Base-by-base conservation (phyloP, 2,113 vertebrate species). In the Ammodytes marinus region DNA sequence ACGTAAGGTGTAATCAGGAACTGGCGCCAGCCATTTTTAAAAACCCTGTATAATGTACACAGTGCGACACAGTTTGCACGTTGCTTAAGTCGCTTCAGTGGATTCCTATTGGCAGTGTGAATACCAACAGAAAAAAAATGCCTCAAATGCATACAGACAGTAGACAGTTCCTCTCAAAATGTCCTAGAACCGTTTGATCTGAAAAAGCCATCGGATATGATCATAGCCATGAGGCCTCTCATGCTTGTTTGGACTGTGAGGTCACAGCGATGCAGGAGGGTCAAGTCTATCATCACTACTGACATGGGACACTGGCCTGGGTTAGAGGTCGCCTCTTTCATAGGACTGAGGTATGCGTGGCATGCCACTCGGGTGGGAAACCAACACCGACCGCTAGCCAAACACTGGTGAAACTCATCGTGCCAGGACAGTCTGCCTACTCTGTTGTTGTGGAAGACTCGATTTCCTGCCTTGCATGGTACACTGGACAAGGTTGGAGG, bases 401-500 rank as follows among this genome's bases (percentile, higher is more conserved):
- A 82, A 86, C 77, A 81, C 35, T n/a, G 54, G n/a, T 61, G 47
- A 86, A 81, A 76, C 58, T 19, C 39, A 69, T 71, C 45, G 4
- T 77, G 75, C 68, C 61, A 39, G 73, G 79, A 53, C 58, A 83
- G 77, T 64, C 74, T 73, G 79, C 66, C 74, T 61, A 66, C 79
- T 83, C 74, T n/a, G 77, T 82, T 84, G 86, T 86, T 83, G 74
- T 63, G 72, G 88, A 79, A 81, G 72, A 87, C 77, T 88, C 77
- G 2, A 70, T 82, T 91, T 91, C 81, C 87, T 90, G 83, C 75
- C 43, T 77, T 63, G 66, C 83, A 90, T 76, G 83, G 78, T 80
- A 90, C 82, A 83, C 89, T 87, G 83, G 59, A 70, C 84, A 77
- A 80, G 89, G 92, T 88, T 80, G 80, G 86, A 86, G 91, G 92